A percentile compares a stretch with the other conserved stretches of the same genome.
These are phyloP conservation scores for Iselma pallidipennis DNA, from an alignment of 2,888 invertebrate genomes.

Conservation along the genomic window DNA sequence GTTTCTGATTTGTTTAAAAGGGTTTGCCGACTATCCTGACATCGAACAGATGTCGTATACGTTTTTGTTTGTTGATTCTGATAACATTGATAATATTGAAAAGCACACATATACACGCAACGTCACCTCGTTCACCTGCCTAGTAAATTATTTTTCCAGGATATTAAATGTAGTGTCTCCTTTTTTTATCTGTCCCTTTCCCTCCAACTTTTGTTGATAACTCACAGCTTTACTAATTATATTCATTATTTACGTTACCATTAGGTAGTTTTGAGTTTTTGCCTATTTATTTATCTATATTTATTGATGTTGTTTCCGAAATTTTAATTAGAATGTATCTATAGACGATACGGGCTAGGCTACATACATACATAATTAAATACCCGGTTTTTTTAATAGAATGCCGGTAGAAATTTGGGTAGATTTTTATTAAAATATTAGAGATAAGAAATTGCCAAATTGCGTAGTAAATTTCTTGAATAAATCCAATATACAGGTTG, in stretches of 20 bases:
- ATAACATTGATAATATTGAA: constrained; percentile 16
- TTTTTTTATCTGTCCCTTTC: not conserved
- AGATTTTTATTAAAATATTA: constrained; percentile 1
- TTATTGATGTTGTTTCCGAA: constrained; percentile 5
- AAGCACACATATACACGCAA: constrained; percentile 10
- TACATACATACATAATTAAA: constrained; percentile 38
- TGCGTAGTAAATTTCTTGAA: not conserved
- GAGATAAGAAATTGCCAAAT: constrained; percentile 3
- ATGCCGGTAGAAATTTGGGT: constrained; percentile 26
- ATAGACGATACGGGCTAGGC: constrained; percentile 17
- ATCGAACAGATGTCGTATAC: constrained; percentile 16
- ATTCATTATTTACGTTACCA: not conserved
- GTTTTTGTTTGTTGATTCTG: constrained; percentile 20
- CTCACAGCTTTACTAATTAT: not conserved
- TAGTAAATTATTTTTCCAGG: constrained; percentile 13
- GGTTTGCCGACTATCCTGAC: not conserved
- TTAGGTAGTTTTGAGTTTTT: constrained; percentile 4
- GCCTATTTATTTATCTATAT: not conserved
- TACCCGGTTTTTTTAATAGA: constrained; percentile 29
- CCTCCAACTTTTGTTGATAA: not conserved
- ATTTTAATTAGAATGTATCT: constrained; percentile 26
- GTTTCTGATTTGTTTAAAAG: constrained; percentile 3
- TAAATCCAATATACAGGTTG: not conserved
- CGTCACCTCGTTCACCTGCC: constrained; percentile 21
- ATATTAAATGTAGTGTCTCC: not conserved